Evolutionary conservation across 2,113 vertebrate species (phyloP).

Genomic region (Callorhinus ursinus): DNA sequence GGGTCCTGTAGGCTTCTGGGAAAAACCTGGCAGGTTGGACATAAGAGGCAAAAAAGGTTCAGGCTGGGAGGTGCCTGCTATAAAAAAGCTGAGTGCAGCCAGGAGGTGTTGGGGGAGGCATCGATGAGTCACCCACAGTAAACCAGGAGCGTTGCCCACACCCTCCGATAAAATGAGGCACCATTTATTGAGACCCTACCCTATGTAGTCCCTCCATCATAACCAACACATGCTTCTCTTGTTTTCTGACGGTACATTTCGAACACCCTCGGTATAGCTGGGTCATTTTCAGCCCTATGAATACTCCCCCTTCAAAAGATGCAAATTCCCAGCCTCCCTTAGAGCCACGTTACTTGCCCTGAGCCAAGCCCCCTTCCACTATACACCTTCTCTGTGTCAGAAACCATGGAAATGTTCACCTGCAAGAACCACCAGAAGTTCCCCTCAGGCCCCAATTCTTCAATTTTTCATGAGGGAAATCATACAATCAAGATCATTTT

Average conservation of each 20-base stretch:
- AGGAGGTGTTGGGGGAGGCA: rapidly evolving
- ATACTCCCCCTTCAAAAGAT: not conserved
- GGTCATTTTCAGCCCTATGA: not conserved
- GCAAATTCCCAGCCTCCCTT: not conserved
- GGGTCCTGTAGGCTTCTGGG: not conserved
- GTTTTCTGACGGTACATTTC: not conserved
- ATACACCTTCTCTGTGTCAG: not conserved
- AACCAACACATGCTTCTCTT: not conserved
- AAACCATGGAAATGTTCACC: not conserved
- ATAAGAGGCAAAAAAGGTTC: rapidly evolving
- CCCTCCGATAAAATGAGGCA: rapidly evolving
- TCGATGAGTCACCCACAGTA: not conserved
- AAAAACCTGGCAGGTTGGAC: not conserved
- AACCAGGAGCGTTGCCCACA: rapidly evolving
- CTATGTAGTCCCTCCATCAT: rapidly evolving
- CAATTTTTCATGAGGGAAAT: not conserved
- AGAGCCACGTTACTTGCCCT: not conserved
- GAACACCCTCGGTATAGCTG: not conserved
- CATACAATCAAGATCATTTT: not conserved
- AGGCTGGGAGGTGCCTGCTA: rapidly evolving
- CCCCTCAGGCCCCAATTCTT: not conserved
- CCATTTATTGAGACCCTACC: not conserved
- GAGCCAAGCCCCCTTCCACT: not conserved
- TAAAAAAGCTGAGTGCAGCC: not conserved
- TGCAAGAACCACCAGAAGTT: not conserved